These are phyloP conservation scores for Aethes cnicana DNA, from an alignment of 2,888 invertebrate species.

Conservation along the genomic window DNA sequence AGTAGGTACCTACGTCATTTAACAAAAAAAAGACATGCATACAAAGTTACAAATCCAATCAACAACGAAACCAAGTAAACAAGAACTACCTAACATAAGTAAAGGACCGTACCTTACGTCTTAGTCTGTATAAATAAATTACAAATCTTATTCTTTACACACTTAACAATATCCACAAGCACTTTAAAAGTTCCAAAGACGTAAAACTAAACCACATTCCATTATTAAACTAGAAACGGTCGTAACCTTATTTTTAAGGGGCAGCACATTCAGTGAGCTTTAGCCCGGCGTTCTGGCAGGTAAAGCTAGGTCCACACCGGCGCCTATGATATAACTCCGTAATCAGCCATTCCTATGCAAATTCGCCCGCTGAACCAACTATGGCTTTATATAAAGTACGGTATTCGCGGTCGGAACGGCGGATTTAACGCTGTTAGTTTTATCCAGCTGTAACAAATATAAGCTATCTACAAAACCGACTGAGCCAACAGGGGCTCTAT, in stretches of 20 bases:
- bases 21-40: too few relatives aligned
- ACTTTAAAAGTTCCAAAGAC: constrained; percentile 18
- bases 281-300: constrained; percentile 6
- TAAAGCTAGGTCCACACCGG: constrained; percentile 30
- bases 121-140: too few relatives aligned
- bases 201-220: constrained; percentile 19
- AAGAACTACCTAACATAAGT: too few relatives aligned
- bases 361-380: constrained; percentile 32
- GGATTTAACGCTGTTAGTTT: constrained; percentile 5
- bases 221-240: constrained; percentile 21
- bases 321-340: constrained; percentile 32
- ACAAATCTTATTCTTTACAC: not conserved
- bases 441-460: too few relatives aligned
- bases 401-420: constrained; percentile 6
- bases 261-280: constrained; percentile 22
- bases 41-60: too few relatives aligned
- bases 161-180: constrained; percentile 5
- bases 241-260: constrained; percentile 27
- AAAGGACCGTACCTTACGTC: too few relatives aligned
- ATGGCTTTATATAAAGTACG: constrained; percentile 30
- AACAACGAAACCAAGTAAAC: too few relatives aligned
- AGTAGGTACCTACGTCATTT: too few relatives aligned
- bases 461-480: too few relatives aligned
- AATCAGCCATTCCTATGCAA: constrained; percentile 34
- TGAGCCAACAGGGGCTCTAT: too few relatives aligned